Percentiles rank a stretch among this genome's conserved stretches.
These are phyloP conservation scores for Drosophila eugracilis DNA, from an alignment of 1,140 invertebrate species.

Conservation along the genomic window DNA sequence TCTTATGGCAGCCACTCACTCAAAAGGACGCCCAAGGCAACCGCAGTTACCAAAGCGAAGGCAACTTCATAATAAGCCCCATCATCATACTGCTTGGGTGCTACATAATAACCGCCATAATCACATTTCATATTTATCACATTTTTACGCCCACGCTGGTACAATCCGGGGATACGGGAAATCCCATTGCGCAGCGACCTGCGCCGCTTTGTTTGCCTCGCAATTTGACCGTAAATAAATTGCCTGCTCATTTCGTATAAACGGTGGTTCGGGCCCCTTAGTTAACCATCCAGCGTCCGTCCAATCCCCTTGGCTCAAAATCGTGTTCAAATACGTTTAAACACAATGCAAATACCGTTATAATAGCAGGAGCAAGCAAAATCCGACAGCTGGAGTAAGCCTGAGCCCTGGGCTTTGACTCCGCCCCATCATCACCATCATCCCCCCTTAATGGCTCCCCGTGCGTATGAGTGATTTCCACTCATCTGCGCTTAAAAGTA, in stretches of 20 bases:
- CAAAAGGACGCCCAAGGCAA: conserved; percentile 77
- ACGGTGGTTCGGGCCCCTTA: conserved; percentile 13
- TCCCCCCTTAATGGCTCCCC: conserved; percentile 49
- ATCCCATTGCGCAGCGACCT: conserved; percentile 34
- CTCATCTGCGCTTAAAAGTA: conserved; percentile 77
- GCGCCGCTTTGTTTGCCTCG: conserved; percentile 72
- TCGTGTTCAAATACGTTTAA: conserved; percentile 79
- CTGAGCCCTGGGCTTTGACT: conserved; percentile 50
- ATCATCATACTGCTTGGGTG: conserved; percentile 47
- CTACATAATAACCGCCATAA: conserved; percentile 80
- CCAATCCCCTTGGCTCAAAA: conserved; percentile 46
- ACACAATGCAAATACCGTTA: conserved; percentile 84
- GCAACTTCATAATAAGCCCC: conserved; percentile 80
- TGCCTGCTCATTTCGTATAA: conserved; percentile 80
- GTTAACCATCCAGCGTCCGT: neutral
- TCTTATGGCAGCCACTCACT: conserved; percentile 57
- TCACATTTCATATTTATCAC: conserved; percentile 84
- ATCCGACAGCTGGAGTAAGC: conserved; percentile 65
- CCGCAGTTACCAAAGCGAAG: conserved; percentile 46
- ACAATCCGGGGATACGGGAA: neutral
- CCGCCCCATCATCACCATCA: conserved; percentile 39
- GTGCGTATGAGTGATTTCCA: conserved; percentile 81
- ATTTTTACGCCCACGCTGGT: conserved; percentile 77
- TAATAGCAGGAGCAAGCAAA: conserved; percentile 67
- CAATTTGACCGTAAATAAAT: conserved; percentile 84